Percentiles rank a stretch among this genome's conserved stretches.
phyloP scores from a whole-genome alignment of 2,113 vertebrate species.

The Drymodes brunneopygia region DNA sequence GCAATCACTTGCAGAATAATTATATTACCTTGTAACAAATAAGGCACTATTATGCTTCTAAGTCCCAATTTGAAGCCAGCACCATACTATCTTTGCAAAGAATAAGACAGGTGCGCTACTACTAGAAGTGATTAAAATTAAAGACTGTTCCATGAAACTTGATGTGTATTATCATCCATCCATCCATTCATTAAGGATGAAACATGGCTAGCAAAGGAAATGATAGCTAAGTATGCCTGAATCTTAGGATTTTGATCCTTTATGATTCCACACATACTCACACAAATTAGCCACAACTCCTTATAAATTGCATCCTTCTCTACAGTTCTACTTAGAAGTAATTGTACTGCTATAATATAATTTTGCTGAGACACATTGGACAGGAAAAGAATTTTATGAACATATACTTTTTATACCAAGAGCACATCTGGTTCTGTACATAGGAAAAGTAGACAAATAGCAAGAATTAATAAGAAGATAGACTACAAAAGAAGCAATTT shows the following conservation, averaged over 20 bases:
- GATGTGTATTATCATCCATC: background rate
- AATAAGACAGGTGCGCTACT: background rate
- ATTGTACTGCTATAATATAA: background rate
- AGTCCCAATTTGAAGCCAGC: background rate
- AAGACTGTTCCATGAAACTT: background rate
- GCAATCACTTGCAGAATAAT: background rate
- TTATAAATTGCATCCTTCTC: background rate
- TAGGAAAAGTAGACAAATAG: background rate
- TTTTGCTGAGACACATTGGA: background rate
- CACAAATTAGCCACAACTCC: background rate
- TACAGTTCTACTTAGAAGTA: background rate
- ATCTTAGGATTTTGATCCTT: background rate
- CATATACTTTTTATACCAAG: background rate
- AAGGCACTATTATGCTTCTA: background rate
- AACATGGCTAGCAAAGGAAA: background rate
- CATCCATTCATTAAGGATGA: background rate
- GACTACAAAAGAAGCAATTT: background rate
- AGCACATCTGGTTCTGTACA: background rate
- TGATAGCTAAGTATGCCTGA: background rate
- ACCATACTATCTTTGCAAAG: background rate
- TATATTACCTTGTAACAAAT: background rate
- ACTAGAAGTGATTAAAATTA: background rate
- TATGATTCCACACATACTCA: background rate
- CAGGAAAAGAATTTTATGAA: background rate
- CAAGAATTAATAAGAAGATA: background rate